Percentiles rank a stretch among this genome's conserved stretches.
phyloP scores from a whole-genome alignment of 2,797 vertebrate genomes.

The Orestias chungarensis region DNA sequence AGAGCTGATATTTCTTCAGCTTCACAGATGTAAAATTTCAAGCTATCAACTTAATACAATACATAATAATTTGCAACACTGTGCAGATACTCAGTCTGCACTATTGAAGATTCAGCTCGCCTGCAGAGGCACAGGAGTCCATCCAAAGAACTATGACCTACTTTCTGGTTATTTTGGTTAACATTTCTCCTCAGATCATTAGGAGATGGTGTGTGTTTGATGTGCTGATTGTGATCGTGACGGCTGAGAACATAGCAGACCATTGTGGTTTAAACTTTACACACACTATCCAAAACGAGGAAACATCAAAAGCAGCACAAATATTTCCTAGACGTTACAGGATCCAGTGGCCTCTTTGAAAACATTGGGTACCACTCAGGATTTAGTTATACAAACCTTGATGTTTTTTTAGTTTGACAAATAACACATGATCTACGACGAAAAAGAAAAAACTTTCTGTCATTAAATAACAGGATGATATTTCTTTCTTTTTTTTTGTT shows the following conservation, averaged over 20 bases:
- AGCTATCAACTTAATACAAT: background rate
- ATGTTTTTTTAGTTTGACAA: slow-evolving; percentile 51
- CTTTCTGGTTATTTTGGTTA: background rate
- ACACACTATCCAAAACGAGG: too few species aligned
- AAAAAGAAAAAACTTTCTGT: slow-evolving; percentile 53
- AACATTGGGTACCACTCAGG: background rate
- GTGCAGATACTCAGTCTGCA: background rate
- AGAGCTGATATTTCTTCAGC: too few species aligned
- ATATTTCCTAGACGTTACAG: too few species aligned
- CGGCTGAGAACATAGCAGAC: too few species aligned
- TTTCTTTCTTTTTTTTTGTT: too few species aligned
- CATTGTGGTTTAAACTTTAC: too few species aligned
- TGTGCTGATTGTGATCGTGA: too few species aligned
- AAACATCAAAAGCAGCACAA: too few species aligned
- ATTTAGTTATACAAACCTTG: slow-evolving; percentile 22
- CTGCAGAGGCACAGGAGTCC: background rate
- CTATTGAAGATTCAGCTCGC: too few species aligned
- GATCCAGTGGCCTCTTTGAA: background rate
- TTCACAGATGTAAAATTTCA: background rate
- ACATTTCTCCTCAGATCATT: too few species aligned
- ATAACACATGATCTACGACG: slow-evolving; percentile 70
- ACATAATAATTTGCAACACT: background rate
- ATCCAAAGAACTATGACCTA: background rate
- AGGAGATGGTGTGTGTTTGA: too few species aligned
- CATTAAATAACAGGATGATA: slow-evolving; percentile 21